Evolutionary conservation across 35 echinoderm and acorn worm genomes (phyloP).

Genomic region (Heliocidaris tuberculata): DNA sequence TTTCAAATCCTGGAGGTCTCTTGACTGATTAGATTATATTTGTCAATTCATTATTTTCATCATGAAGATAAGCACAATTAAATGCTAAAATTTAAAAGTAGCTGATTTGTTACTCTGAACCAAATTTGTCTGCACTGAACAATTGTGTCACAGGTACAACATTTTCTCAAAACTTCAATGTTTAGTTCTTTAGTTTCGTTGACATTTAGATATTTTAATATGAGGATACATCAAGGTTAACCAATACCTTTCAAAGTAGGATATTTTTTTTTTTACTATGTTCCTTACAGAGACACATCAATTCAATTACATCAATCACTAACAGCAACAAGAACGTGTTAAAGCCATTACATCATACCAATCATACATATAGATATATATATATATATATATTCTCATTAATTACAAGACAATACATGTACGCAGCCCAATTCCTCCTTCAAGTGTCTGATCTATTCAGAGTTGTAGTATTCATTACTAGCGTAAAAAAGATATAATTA

Average conservation of each 20-base stretch:
- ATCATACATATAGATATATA: neutral
- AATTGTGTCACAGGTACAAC: no score
- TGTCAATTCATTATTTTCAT: neutral
- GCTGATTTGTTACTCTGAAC: no score
- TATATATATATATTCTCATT: neutral
- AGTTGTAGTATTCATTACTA: neutral
- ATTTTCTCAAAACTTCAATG: no score
- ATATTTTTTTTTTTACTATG: neutral
- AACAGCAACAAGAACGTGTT: neutral
- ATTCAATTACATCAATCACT: neutral
- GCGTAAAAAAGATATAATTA: slow-evolving; percentile 27
- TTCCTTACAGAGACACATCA: neutral
- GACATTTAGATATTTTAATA: no score
- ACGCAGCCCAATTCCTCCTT: neutral
- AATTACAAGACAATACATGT: neutral
- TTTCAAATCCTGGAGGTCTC: neutral
- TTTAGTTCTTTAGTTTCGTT: no score
- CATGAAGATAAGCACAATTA: neutral
- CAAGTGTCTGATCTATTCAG: neutral
- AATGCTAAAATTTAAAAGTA: neutral
- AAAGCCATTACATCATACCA: neutral
- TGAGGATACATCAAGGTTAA: neutral
- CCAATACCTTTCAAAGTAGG: neutral
- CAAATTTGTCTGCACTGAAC: no score
- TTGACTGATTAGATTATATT: neutral